Evolutionary conservation across 1,140 invertebrate genomes (phyloP), one percentile per base, ranked within the genome.

Genomic region (Drosophila tropicalis): DNA sequence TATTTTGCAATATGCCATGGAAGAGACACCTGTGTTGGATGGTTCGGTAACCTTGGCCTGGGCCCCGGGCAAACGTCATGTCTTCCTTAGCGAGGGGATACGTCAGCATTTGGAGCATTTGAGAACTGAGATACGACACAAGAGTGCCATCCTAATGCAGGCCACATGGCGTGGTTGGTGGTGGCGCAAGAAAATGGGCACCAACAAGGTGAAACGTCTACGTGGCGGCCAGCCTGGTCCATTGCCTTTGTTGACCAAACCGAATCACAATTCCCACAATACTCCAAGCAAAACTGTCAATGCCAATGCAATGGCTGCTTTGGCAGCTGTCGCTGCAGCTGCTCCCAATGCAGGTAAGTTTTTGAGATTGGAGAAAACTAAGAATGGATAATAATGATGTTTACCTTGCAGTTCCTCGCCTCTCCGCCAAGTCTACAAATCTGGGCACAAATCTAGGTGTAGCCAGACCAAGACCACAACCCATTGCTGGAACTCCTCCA

Each of bases 41-140:
- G 91, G 91, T 1, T 90, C 90, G 0, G 91, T 92, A 0, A 92
- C 91, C 0, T 64, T 92, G 60, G 85, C 91, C 54, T 92, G 91
- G 97, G 96, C 97, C n/a, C 93, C 97, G 22, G 98, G 98, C 68
- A 98, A 98, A 91, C 94, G 97, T 41, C 97, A 98, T 90, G 96
- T 98, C 17, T 98, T 98, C 92, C 94, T 98, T 70, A 98, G 97
- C 93, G 98, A 99, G 93, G 96, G 97, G 6, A 97, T 98, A 71
- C 94, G 98, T 15, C 98, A 98, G 93, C 94, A 97, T 73, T 92
- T 98, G 57, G 98, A 98, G 93, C 94, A 95, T 69, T 92, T 97
- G 75, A 93, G 97, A 61, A 94, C 94, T 12, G 95, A 96, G 64
- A 96, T 95, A 1, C 93, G 97, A 2, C 94, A 96, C 70, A 94